A percentile compares a stretch with the other conserved stretches of the same genome.
These are phyloP conservation scores for Bradysia coprophila DNA, from an alignment of 1,140 invertebrate genomes.

Conservation along the genomic window DNA sequence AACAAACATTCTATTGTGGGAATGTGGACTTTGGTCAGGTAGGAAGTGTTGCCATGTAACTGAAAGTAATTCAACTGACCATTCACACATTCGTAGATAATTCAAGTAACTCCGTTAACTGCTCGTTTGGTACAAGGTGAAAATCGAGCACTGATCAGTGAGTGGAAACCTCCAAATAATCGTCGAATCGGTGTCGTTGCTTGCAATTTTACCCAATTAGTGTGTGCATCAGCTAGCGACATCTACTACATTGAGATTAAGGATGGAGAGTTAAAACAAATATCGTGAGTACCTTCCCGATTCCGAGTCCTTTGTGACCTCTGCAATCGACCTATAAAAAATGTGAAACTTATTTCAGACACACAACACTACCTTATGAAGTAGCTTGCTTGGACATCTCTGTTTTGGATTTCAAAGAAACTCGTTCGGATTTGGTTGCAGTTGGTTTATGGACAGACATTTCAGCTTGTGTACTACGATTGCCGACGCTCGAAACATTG, in stretches of 20 bases:
- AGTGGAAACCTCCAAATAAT: slow-evolving; percentile 63
- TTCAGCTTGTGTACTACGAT: slow-evolving; percentile 62
- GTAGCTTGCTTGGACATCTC: slow-evolving; percentile 93
- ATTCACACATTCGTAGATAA: too few species aligned
- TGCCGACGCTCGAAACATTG: slow-evolving; percentile 61
- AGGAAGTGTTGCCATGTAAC: too few species aligned
- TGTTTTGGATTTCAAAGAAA: slow-evolving; percentile 44
- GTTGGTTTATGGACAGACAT: slow-evolving; percentile 97
- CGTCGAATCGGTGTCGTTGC: slow-evolving; percentile 74
- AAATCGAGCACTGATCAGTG: slow-evolving; percentile 44
- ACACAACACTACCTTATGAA: slow-evolving; percentile 34
- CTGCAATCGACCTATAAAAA: too few species aligned
- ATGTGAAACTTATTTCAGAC: too few species aligned
- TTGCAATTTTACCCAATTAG: slow-evolving; percentile 63
- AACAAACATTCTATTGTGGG: slow-evolving; percentile 84
- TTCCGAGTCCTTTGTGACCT: too few species aligned
- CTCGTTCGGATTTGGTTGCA: slow-evolving; percentile 56
- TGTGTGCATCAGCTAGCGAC: slow-evolving; percentile 76
- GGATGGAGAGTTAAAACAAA: slow-evolving; percentile 39
- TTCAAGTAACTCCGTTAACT: slow-evolving; percentile 51
- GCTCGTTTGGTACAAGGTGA: slow-evolving; percentile 46
- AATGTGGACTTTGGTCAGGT: slow-evolving; percentile 46
- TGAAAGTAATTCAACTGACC: not conserved
- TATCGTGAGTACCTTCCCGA: too few species aligned
- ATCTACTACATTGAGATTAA: slow-evolving; percentile 78